These are phyloP conservation scores for Anolis sagrei DNA, from an alignment of 2,113 vertebrate genomes.

Conservation along the genomic window DNA sequence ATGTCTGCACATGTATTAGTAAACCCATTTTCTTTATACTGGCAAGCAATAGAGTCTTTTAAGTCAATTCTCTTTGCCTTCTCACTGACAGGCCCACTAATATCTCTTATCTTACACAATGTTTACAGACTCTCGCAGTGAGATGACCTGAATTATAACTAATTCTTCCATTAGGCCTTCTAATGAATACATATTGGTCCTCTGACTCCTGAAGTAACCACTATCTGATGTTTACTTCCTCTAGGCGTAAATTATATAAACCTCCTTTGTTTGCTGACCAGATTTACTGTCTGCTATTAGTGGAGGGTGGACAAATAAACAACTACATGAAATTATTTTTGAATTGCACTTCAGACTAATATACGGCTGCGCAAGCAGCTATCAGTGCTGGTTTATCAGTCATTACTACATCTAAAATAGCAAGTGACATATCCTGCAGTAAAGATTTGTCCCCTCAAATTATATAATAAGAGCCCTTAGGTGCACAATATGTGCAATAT, in stretches of 20 bases:
- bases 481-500: background rate
- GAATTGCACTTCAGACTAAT: background rate
- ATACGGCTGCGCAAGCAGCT: background rate
- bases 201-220: constrained; percentile 49
- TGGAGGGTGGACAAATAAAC: background rate
- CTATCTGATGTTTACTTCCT: constrained; percentile 47
- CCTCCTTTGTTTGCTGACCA: constrained; percentile 44
- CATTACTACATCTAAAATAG: background rate
- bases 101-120: constrained; percentile 40
- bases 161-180: constrained; percentile 70
- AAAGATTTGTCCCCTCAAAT: background rate
- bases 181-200: constrained; percentile 62
- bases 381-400: accelerated
- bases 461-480: background rate
- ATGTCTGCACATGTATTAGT: background rate
- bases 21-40: constrained; percentile 44
- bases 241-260: constrained; percentile 33
- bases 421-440: accelerated
- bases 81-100: constrained; percentile 44
- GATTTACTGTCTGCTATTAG: constrained; percentile 35
- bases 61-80: constrained; percentile 48
- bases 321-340: accelerated
- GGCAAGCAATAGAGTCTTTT: constrained; percentile 43
- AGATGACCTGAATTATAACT: constrained; percentile 61
- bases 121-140: constrained; percentile 49